A percentile compares a stretch with the other conserved stretches of the same genome.
Evolutionary conservation across 1,140 invertebrate species (phyloP).

Genomic region (Lordiphosa mommai): DNA sequence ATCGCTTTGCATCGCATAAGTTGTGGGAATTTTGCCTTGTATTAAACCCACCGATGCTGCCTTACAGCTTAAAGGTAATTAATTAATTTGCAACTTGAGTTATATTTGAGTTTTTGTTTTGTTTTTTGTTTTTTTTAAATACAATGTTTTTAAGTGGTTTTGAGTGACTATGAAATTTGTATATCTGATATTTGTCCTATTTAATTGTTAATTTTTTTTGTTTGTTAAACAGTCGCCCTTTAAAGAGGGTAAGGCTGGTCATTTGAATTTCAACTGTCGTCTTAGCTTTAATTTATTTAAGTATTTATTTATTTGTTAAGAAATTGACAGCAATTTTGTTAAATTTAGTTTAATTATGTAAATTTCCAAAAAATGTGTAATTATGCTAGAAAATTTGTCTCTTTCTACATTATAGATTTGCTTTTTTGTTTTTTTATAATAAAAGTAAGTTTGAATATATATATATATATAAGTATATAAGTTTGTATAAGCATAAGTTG

Average conservation of each 20-base stretch:
- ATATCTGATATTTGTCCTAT: neutral
- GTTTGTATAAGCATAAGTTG: conserved; percentile 16
- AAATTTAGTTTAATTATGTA: conserved; percentile 25
- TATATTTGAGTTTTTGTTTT: no score
- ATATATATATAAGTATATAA: conserved; percentile 5
- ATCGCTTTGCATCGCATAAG: no score
- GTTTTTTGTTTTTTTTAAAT: no score
- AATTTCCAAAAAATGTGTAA: conserved; percentile 36
- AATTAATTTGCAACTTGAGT: no score
- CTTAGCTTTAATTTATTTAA: conserved; percentile 6
- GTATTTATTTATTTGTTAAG: conserved; percentile 27
- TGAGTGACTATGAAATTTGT: neutral
- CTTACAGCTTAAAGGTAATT: no score
- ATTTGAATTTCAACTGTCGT: conserved; percentile 1
- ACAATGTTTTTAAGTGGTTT: no score
- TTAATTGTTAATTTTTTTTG: no score
- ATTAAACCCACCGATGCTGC: no score
- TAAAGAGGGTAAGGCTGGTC: neutral
- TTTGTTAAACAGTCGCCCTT: conserved; percentile 1
- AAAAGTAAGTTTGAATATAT: conserved; percentile 3
- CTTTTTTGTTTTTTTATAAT: neutral
- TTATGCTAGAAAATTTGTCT: conserved; percentile 6
- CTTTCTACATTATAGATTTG: neutral
- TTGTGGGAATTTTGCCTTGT: no score
- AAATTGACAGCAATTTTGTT: conserved; percentile 49